Conservation (phyloP, 2,797 vertebrate species). For the Myoxocephalus aenaeus region DNA sequence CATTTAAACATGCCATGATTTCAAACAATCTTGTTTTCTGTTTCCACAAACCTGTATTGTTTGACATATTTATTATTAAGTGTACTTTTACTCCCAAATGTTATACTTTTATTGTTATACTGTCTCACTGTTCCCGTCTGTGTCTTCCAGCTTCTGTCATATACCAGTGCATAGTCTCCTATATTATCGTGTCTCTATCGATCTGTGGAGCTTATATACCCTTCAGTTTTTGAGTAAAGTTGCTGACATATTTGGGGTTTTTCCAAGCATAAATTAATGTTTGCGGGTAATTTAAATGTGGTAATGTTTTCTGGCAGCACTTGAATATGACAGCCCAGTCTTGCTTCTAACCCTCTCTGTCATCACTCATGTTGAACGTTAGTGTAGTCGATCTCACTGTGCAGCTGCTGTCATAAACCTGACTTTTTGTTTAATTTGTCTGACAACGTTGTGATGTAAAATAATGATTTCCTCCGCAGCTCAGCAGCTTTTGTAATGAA, state of each 20-base stretch:
- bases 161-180: not conserved
- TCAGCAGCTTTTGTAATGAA: not conserved
- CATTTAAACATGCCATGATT: slow-evolving; percentile 73
- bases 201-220: not conserved
- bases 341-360: not conserved
- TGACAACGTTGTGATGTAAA: not conserved
- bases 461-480: not conserved
- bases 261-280: not conserved
- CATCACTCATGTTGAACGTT: not conserved
- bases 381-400: not conserved
- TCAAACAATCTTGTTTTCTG: slow-evolving; percentile 50
- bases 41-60: slow-evolving; percentile 64
- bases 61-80: slow-evolving; percentile 82
- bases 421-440: not conserved
- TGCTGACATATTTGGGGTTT: not conserved
- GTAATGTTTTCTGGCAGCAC: not conserved
- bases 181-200: not conserved
- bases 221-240: not conserved
- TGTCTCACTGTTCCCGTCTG: not conserved
- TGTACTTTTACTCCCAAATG: slow-evolving; percentile 80
- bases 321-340: not conserved
- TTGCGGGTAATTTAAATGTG: not conserved
- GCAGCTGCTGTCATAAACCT: not conserved
- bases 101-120: slow-evolving; percentile 79
- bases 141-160: not conserved